phyloP scores from a whole-genome alignment of 2,113 vertebrate genomes.

The Oreochromis niloticus region DNA sequence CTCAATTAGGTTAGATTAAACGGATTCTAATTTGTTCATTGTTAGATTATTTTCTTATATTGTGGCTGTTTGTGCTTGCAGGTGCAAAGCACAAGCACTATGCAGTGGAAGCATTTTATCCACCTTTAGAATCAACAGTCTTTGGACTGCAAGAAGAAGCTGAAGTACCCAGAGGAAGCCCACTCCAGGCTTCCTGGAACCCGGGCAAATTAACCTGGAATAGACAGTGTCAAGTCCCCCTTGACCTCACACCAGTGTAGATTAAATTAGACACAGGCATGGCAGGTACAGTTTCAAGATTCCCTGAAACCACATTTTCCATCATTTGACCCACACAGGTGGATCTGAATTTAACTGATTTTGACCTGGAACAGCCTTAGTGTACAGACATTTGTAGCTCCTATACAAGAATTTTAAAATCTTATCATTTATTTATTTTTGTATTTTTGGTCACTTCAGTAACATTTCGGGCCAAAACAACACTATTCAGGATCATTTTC shows the following conservation, averaged over 20 bases:
- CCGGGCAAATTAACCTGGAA: neutral
- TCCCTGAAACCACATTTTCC: neutral
- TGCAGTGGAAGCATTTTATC: neutral
- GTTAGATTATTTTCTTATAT: neutral
- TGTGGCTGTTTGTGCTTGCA: neutral
- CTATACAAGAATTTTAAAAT: neutral
- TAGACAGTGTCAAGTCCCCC: neutral
- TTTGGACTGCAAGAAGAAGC: neutral
- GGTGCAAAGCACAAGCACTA: neutral
- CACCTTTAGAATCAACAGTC: neutral
- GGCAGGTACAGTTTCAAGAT: neutral
- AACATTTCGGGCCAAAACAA: neutral
- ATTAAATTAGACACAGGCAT: fast-evolving
- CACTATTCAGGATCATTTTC: neutral
- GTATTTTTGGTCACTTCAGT: neutral
- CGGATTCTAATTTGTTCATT: fast-evolving
- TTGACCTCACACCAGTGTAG: neutral
- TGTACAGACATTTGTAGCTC: neutral
- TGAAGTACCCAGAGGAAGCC: neutral
- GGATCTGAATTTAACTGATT: neutral
- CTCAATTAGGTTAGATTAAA: neutral
- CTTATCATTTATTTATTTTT: fast-evolving
- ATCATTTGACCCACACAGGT: neutral
- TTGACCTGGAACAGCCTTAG: neutral
- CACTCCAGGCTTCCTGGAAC: neutral